Evolutionary conservation across 2,888 invertebrate species (phyloP).

Genomic region (Stenolophus ochropezus): DNA sequence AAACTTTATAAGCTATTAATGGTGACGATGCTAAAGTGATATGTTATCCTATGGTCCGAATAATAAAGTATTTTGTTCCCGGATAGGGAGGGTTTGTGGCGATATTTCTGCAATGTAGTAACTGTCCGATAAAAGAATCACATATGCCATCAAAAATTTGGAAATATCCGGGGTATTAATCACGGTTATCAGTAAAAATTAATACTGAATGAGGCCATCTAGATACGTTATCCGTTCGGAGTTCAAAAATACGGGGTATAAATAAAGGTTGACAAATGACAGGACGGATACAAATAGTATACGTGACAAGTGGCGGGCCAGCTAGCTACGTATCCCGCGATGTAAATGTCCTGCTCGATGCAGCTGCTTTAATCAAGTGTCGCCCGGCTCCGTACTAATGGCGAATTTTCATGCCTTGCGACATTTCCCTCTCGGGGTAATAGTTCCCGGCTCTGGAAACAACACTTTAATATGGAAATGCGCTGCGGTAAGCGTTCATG

Average conservation of each 20-base stretch:
- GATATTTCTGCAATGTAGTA: background rate
- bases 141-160: background rate
- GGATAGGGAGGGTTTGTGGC: background rate
- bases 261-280: slow-evolving; percentile 40
- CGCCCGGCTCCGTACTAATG: slow-evolving; percentile 33
- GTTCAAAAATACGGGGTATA: slow-evolving; percentile 33
- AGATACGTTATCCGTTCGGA: slow-evolving; percentile 12
- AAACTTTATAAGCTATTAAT: no score
- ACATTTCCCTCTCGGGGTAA: slow-evolving; percentile 27
- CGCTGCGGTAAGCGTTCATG: background rate
- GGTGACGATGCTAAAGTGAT: no score
- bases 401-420: slow-evolving; percentile 44
- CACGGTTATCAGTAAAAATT: slow-evolving; percentile 26
- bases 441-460: background rate
- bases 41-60: no score
- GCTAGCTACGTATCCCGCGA: slow-evolving; percentile 6
- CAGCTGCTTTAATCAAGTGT: slow-evolving; percentile 36
- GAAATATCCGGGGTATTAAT: slow-evolving; percentile 17
- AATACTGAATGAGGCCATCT: slow-evolving; percentile 40
- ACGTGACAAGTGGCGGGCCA: slow-evolving; percentile 31
- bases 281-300: slow-evolving; percentile 38
- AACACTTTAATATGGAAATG: background rate
- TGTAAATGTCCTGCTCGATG: background rate
- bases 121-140: background rate
- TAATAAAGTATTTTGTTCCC: no score